A percentile compares a stretch with the other conserved stretches of the same genome.
Conservation (phyloP, 2,113 vertebrate species). For the Caloenas nicobarica region DNA sequence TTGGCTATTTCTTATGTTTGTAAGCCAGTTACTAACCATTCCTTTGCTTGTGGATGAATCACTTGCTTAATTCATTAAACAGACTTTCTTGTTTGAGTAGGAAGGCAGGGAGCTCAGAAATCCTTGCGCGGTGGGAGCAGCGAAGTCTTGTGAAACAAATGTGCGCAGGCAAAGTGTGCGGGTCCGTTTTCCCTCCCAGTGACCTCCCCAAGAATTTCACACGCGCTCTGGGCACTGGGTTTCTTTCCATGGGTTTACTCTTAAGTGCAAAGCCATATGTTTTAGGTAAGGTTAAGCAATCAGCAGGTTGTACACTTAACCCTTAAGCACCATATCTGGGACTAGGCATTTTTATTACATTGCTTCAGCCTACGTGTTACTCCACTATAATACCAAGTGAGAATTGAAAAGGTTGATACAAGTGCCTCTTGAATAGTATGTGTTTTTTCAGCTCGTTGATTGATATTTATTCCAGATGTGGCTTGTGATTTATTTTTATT, state of each 20-base stretch:
- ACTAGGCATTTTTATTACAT: background rate
- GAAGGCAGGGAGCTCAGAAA: background rate
- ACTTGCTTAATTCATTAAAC: background rate
- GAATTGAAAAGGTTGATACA: constrained; percentile 19
- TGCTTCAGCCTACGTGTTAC: background rate
- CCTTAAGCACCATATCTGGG: constrained; percentile 28
- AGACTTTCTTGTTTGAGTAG: background rate
- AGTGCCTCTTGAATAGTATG: background rate
- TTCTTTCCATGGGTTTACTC: constrained; percentile 27
- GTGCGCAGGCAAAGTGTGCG: background rate
- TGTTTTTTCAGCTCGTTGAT: background rate
- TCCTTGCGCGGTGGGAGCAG: background rate
- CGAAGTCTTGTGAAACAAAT: background rate
- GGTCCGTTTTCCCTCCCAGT: constrained; percentile 25
- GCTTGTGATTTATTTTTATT: background rate
- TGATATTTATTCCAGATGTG: constrained; percentile 51
- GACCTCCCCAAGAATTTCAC: constrained; percentile 57
- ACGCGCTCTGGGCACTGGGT: constrained; percentile 15
- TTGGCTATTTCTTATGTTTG: background rate
- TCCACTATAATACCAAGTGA: background rate
- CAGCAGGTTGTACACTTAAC: constrained; percentile 57
- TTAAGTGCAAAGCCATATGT: constrained; percentile 70
- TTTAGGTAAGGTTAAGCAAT: constrained; percentile 50
- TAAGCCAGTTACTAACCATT: background rate
- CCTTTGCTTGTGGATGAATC: background rate